Percentiles rank a stretch among this genome's conserved stretches.
Evolutionary conservation across 1,140 invertebrate species (phyloP).

Genomic region (Battus philenor): DNA sequence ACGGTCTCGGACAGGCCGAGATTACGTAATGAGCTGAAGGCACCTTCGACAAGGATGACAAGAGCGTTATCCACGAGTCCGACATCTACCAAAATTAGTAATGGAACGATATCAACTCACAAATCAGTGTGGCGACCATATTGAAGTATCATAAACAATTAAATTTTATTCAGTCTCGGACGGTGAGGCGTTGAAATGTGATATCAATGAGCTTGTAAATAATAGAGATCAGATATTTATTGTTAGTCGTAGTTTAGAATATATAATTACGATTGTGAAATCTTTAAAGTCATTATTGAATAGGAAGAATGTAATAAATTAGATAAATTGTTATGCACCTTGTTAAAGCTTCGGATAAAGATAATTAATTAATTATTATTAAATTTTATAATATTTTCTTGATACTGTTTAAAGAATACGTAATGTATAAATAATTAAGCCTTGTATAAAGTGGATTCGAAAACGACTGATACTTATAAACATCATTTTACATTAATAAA

Average conservation of each 20-base stretch:
- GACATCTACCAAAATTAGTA: constrained; percentile 79
- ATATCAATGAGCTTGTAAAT: constrained; percentile 73
- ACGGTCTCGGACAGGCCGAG: constrained; percentile 74
- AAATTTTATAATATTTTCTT: constrained; percentile 27
- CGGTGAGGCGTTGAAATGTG: constrained; percentile 59
- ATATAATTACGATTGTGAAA: constrained; percentile 2
- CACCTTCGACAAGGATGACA: constrained; percentile 73
- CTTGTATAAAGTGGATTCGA: constrained; percentile 25
- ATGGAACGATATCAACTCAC: constrained; percentile 74
- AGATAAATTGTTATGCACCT: constrained; percentile 19
- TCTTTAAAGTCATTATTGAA: constrained; percentile 15
- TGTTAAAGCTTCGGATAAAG: constrained; percentile 38
- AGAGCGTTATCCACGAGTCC: constrained; percentile 66
- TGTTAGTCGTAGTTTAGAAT: constrained; percentile 29
- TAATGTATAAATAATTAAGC: constrained; percentile 16
- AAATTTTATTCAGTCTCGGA: constrained; percentile 32
- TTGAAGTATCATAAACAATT: constrained; percentile 63
- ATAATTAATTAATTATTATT: constrained; percentile 27
- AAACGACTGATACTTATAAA: constrained; percentile 57
- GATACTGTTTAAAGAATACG: constrained; percentile 18
- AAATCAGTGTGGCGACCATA: constrained; percentile 88
- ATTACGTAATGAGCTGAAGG: constrained; percentile 78
- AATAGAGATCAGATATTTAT: constrained; percentile 62
- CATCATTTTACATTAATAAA: constrained; percentile 26
- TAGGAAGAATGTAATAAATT: constrained; percentile 15